These are phyloP conservation scores for Babyrousa celebensis DNA, from an alignment of 2,797 vertebrate genomes.

Conservation along the genomic window DNA sequence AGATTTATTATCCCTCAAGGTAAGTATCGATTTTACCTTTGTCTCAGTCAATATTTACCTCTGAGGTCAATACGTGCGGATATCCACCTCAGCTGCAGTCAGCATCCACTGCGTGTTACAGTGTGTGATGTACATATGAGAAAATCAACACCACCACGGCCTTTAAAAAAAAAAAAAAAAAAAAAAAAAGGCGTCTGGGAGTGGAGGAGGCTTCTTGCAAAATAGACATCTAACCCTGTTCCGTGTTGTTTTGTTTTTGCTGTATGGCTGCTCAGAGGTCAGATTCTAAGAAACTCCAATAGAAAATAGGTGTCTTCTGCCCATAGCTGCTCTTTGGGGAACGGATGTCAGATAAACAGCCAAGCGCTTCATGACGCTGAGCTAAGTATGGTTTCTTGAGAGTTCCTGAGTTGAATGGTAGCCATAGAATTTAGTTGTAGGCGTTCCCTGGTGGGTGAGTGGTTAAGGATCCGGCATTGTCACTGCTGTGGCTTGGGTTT, in stretches of 20 bases:
- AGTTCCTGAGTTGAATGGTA: not conserved
- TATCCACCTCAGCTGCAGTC: slow-evolving; percentile 83
- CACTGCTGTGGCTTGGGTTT: too few species aligned
- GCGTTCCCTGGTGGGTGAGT: too few species aligned
- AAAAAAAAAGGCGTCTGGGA: not conserved
- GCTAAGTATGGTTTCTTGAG: not conserved
- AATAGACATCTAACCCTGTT: not conserved
- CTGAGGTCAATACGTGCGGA: slow-evolving; percentile 86
- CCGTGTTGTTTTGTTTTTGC: not conserved
- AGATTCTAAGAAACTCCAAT: slow-evolving; percentile 24
- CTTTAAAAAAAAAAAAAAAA: not conserved
- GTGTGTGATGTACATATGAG: slow-evolving; percentile 77
- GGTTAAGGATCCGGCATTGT: too few species aligned
- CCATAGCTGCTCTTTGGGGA: not conserved
- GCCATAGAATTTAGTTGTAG: not conserved
- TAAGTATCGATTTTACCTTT: slow-evolving; percentile 87
- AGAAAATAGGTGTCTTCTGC: not conserved
- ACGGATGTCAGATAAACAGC: not conserved
- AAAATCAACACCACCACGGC: not conserved
- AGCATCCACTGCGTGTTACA: slow-evolving; percentile 82
- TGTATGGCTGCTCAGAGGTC: not conserved
- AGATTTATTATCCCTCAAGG: slow-evolving; percentile 88
- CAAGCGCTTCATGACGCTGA: not conserved
- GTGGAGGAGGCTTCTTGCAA: not conserved
- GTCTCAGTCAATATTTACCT: slow-evolving; percentile 87